Evolutionary conservation across 2,797 vertebrate genomes (phyloP).

Genomic region (Oceanodroma leucorhoa): DNA sequence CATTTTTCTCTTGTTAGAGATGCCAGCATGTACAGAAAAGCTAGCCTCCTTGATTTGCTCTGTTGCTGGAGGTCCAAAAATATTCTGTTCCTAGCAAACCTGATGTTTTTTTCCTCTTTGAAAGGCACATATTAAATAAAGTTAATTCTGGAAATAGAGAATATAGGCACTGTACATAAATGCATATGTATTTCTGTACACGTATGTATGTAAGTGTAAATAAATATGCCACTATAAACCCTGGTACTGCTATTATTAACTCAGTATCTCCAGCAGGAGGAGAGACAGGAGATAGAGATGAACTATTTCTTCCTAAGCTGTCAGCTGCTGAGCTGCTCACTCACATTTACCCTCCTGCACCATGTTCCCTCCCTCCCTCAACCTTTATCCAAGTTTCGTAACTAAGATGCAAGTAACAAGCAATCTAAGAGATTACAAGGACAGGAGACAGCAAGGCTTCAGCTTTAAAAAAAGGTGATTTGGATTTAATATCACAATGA

Average conservation of each 20-base stretch:
- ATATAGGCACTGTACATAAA: not conserved
- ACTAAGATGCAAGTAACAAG: not conserved
- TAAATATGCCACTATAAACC: not conserved
- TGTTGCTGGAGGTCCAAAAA: not conserved
- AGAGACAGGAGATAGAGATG: not conserved
- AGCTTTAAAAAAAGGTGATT: not conserved
- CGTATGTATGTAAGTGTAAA: not conserved
- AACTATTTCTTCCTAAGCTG: not conserved
- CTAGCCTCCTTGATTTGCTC: not conserved
- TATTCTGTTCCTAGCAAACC: not conserved
- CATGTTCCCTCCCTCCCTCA: not conserved
- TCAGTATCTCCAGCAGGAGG: not conserved
- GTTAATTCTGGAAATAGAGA: not conserved
- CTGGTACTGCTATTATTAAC: not conserved
- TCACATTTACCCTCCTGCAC: not conserved
- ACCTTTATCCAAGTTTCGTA: not conserved
- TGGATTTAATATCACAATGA: not conserved
- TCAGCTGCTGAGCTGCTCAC: not conserved
- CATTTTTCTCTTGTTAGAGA: not conserved
- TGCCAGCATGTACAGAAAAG: not conserved
- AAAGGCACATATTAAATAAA: not conserved
- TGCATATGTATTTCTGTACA: not conserved
- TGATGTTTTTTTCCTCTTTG: not conserved
- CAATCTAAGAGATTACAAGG: not conserved
- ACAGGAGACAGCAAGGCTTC: not conserved